A percentile compares a stretch with the other conserved stretches of the same genome.
Evolutionary conservation across 1,140 invertebrate species (phyloP).

Genomic region (Leguminivora glycinivorella): DNA sequence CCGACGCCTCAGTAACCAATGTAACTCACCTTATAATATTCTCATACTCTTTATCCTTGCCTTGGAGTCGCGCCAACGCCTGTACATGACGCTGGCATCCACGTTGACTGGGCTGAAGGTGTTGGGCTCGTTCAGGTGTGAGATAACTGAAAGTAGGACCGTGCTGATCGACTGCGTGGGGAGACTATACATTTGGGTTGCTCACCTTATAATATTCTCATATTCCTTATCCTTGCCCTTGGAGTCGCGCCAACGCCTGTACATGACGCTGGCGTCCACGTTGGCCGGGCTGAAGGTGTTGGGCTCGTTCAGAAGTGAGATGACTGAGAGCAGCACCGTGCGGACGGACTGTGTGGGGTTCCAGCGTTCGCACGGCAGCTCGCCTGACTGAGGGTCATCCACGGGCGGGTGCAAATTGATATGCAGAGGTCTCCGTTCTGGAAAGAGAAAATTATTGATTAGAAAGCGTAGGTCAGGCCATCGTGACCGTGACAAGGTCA

Average conservation of each 20-base stretch:
- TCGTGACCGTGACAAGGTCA: too few species aligned
- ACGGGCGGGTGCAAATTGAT: constrained; percentile 99
- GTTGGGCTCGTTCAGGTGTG: constrained; percentile 99
- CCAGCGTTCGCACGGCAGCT: constrained; percentile 99
- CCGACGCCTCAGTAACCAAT: too few species aligned
- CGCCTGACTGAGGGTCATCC: constrained; percentile 99
- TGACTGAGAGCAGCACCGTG: constrained; percentile 98
- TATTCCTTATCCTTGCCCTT: constrained; percentile 99
- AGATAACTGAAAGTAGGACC: constrained; percentile 98
- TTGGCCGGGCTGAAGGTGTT: constrained; percentile 99
- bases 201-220: constrained; percentile 98
- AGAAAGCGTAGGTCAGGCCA: background rate
- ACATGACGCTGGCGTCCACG: constrained; percentile 99
- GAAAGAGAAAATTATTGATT: constrained; percentile 53
- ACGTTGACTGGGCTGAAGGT: constrained; percentile 99
- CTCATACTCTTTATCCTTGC: constrained; percentile 99
- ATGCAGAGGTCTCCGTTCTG: constrained; percentile 99
- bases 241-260: constrained; percentile 98
- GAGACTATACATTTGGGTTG: background rate
- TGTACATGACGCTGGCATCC: constrained; percentile 99
- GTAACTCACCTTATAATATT: constrained; percentile 98
- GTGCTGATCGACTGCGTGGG: constrained; percentile 84
- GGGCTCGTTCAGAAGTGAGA: constrained; percentile 99
- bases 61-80: constrained; percentile 98
- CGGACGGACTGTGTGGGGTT: constrained; percentile 99